Evolutionary conservation across 1,140 invertebrate species (phyloP), one percentile per base, ranked within the genome.

Genomic region (Achroia grisella): DNA sequence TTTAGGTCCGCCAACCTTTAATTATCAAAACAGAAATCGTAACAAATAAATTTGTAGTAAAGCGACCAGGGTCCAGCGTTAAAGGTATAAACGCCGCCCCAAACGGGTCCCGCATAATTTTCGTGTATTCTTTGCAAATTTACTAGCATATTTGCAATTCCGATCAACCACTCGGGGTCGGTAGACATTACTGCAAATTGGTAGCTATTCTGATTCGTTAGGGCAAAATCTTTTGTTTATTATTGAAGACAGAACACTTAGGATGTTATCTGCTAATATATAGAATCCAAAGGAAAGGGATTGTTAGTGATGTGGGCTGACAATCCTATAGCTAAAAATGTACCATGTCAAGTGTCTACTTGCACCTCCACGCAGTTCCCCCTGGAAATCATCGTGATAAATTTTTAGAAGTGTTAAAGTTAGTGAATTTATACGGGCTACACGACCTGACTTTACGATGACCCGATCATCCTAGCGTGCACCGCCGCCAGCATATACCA

Each of bases 121-220:
- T 56, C 55, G 33, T 62, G 64, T 71, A 65, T 68, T 65, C 62
- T 68, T 71, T 65, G 62, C 56, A 64, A 71, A 71, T 68, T 68
- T 61, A 61, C 60, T 67, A 34, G 45, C 5, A 40, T 41, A 71
- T 71, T 71, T 71, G 64, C 68, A 71, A 71, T 68, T 64, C 68
- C 55, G 62, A 68, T 71, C 49, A 31, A 27, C 34, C 46, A 44
- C 42, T 40, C 34, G 39, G 31, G 41, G 42, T 50, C 42, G 44
- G 39, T 36, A 45, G 39, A 23, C 17, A 23, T 23, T 44, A 44
- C 36, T 44, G 32, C 56, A 59, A 70, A 70, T 66, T 70, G 59
- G 50, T 49, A 34, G 17, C 14, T 31, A 23, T 35, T 33, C 41
- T 43, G 31, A 37, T 37, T 37, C 35, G 41, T 34, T 43, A 28